Evolutionary conservation across 2,797 vertebrate species (phyloP), one percentile per base, ranked within the genome.

Genomic region (Furcifer pardalis): DNA sequence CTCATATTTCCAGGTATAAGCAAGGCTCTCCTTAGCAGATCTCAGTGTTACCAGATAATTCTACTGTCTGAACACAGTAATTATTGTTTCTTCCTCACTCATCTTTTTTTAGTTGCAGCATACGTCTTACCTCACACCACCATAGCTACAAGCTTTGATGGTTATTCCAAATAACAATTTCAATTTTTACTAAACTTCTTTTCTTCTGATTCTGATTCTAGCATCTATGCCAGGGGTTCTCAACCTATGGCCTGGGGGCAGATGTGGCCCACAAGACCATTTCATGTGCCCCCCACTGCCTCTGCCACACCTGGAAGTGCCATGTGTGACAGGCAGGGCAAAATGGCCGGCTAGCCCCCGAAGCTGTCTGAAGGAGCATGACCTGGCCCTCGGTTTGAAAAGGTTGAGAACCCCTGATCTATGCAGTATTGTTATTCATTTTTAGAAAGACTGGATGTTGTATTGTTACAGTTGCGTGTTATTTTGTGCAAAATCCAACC

Each of bases 51-150:
- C 82, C 84, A 83, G 15, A 71, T 5, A 23, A 77, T 17, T n/a
- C 23, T 40, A 0, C 0, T 73, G 68, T 74, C 37, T 74, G 62
- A 85, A 60, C 82, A 73, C 35, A 32, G 21, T 40, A 46, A 62
- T 15, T 15, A 13, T 1, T 35, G 35, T 60, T 63, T 42, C 10
- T 0, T 0, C 3, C 75, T 3, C 0, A 0, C 2, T 78, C 7
- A 0, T 56, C 8, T 81, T 81, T 87, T 27, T 35, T 73, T 73
- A 27, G 4, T 23, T 30, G 4, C 35, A 89, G 2, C 1, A 0
- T 87, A 0, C 6, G 2, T 40, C 84, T 12, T 49, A 0, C 0
- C 0, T 32, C 42, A 5, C 13, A 68, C 9, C 25, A 27, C 0
- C 3, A 32, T 56, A 6, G 7, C 73, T 12, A 40, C 40, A 79